Evolutionary conservation across 2,113 vertebrate genomes (phyloP), one percentile per base, ranked within the genome.

Genomic region (Suricata suricatta): DNA sequence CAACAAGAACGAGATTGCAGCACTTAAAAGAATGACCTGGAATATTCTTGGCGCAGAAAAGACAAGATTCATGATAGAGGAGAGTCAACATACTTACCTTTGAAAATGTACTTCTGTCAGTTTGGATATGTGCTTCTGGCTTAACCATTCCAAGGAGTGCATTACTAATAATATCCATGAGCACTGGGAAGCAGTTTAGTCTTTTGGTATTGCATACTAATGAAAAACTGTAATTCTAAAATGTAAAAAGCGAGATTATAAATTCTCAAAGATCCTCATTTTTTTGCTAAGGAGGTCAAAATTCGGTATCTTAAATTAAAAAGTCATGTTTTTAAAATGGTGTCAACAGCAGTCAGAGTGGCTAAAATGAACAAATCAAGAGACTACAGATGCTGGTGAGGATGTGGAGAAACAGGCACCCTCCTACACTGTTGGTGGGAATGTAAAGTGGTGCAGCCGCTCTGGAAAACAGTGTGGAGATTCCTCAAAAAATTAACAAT

Each of bases 121-220:
- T 99, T 27, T 97, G 96, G 96, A 99, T 99, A 1, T 12, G 98
- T 4, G 98, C 98, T 0, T 98, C 98, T 0, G 98, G 98, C 0
- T 99, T 98, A 16, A 98, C 97, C 14, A 98, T 98, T 93, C 97
- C 97, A 1, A 99, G 98, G 0, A 99, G 96, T 7, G 98, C 98
- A 11, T 99, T 99, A 97, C 99, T 99, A 11, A 99, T 98, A 14
- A 99, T 79, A n/a, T 99, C 99, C 52, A 99, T 98, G 0, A 98
- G 98, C 97, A 99, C 99, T 0, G 99, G 99, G 83, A 99, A 84
- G 5, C 99, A 99, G 97, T 99, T 99, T 33, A 99, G 98, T 0
- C 98, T 99, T 83, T 99, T 99, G 97, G 99, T 99, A 98, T 99
- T 99, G 92, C 99, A 99, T 0, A 98, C 99, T 54, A 99, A 50